A percentile compares a stretch with the other conserved stretches of the same genome.
phyloP scores from a whole-genome alignment of 2,797 vertebrate genomes.

The Falco berigora region DNA sequence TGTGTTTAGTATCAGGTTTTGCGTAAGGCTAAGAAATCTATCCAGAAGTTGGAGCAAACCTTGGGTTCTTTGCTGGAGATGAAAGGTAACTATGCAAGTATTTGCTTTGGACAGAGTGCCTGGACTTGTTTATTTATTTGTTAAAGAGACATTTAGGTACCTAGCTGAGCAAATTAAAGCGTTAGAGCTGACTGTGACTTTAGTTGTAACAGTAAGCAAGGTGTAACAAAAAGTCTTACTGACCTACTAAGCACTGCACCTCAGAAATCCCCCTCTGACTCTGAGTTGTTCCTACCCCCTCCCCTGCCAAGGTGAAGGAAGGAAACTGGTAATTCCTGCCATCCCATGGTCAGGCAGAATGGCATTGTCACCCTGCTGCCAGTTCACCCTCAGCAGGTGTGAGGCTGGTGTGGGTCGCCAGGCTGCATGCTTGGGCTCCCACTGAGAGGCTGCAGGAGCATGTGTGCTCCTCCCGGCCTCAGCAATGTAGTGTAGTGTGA shows the following conservation, averaged over 20 bases:
- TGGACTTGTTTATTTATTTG: not conserved
- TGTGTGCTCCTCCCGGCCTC: not conserved
- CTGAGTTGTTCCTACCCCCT: not conserved
- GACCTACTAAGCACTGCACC: not conserved
- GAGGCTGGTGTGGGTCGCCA: not conserved
- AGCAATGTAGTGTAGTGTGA: rapidly evolving
- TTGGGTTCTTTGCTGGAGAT: slow-evolving; percentile 76
- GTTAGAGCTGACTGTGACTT: not conserved
- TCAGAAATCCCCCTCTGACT: not conserved
- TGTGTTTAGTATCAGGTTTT: slow-evolving; percentile 80
- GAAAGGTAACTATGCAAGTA: slow-evolving; percentile 73
- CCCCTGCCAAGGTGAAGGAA: not conserved
- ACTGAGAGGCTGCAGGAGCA: not conserved
- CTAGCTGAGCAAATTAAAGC: not conserved
- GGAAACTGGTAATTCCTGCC: not conserved
- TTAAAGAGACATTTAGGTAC: not conserved
- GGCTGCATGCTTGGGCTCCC: not conserved
- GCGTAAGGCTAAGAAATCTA: slow-evolving; percentile 73
- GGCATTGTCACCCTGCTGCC: not conserved
- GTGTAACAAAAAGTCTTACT: not conserved
- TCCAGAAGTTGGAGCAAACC: slow-evolving; percentile 76
- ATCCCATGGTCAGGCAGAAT: not conserved
- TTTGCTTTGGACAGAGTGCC: not conserved
- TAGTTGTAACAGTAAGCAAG: not conserved
- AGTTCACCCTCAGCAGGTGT: not conserved